Evolutionary conservation across 1,140 invertebrate species (phyloP), one percentile per base, ranked within the genome.

Genomic region (Pseudobourletiella spinata): DNA sequence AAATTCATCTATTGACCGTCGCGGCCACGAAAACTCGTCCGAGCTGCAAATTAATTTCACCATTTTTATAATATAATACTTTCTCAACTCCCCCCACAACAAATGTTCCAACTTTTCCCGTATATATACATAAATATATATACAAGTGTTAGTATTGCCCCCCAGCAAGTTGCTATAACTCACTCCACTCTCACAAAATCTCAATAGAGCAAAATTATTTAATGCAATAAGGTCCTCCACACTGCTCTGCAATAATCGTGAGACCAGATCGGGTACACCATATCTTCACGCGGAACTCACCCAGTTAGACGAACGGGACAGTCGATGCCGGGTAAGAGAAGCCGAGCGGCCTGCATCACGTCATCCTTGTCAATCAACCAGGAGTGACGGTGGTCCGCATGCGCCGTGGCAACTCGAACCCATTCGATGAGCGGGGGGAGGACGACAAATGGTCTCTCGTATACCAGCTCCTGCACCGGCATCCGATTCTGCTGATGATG

Each of bases 361-460:
- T 94, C 90, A 73, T 93, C 88, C 59, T 86, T 86, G 74, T 93
- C 90, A 16, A 91, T 81, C 39, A 86, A 79, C 6, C 81, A 77
- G 0, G 87, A 84, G 55, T 85, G 84, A n/a, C 91, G 79, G 71
- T 91, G 83, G 56, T 89, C 85, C 0, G 88, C 84, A 73, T 92
- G 89, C 0, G 89, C 87, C 0, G 83, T 81, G 0, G 87, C 83
- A 1, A 90, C 88, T 2, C 89, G 76, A 43, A 92, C 75, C 91
- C 90, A 94, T 74, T 93, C 90, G 14, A 89, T 83, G 29, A 94
- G 75, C 1, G 90, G 90, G 0, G 91, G 91, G 25, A 92, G 74
- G 0, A 91, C 88, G 1, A 89, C 86, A 69, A 89, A 90, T 1
- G 89, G 89, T 42, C 89, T 79, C 74, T 91, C 89, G 65, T 91